Percentiles rank a stretch among this genome's conserved stretches.
phyloP scores from a whole-genome alignment of 2,888 invertebrate species.

The Geophilus truncorum region DNA sequence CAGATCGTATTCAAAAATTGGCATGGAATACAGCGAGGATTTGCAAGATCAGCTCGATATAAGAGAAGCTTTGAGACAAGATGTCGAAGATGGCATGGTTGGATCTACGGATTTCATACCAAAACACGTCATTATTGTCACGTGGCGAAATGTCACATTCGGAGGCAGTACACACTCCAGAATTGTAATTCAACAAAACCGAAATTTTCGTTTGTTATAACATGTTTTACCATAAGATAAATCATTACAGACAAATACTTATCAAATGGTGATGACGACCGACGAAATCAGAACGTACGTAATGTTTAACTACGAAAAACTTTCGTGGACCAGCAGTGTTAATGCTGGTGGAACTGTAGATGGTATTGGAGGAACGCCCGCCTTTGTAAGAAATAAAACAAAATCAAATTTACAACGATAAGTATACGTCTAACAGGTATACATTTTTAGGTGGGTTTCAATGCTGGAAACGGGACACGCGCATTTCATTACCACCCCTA shows the following conservation, averaged over 20 bases:
- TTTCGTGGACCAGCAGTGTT: conserved; percentile 88
- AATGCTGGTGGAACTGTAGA: conserved; percentile 81
- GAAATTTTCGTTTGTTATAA: neutral
- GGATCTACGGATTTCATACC: conserved; percentile 87
- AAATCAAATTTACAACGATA: too few species aligned
- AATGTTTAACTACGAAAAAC: conserved; percentile 86
- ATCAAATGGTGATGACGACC: conserved; percentile 88
- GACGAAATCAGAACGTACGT: conserved; percentile 92
- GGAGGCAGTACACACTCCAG: conserved; percentile 60
- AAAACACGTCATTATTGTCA: conserved; percentile 81
- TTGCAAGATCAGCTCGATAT: conserved; percentile 48
- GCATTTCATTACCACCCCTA: conserved; percentile 84
- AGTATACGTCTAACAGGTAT: too few species aligned
- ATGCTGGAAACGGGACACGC: conserved; percentile 90
- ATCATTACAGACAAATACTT: conserved; percentile 82
- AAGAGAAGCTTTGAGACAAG: conserved; percentile 79
- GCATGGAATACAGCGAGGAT: neutral
- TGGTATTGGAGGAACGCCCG: conserved; percentile 81
- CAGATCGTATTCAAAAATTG: too few species aligned
- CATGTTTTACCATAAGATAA: neutral
- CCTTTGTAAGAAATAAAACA: conserved; percentile 61
- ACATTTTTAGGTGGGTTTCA: conserved; percentile 75
- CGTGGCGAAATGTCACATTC: conserved; percentile 95
- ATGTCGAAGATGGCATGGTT: conserved; percentile 77
- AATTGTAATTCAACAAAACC: conserved; percentile 28